phyloP scores from a whole-genome alignment of 2,113 vertebrate genomes.

The Chloropsis cyanopogon region DNA sequence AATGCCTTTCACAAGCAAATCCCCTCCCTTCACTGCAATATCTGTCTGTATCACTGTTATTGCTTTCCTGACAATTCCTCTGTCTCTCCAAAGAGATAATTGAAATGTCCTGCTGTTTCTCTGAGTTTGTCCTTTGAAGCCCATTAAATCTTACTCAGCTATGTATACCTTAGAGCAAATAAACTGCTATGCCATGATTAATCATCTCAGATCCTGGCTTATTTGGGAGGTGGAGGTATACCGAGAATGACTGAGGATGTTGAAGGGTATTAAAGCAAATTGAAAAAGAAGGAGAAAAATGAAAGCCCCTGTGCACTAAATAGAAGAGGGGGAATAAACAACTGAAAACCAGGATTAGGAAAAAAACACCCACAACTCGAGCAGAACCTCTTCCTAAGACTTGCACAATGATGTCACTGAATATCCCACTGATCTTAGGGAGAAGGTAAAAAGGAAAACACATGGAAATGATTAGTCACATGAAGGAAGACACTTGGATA shows the following conservation, averaged over 20 bases:
- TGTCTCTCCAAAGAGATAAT: neutral
- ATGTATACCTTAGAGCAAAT: slow-evolving; percentile 16
- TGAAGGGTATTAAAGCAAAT: slow-evolving; percentile 4
- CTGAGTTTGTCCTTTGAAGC: neutral
- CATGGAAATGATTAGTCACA: neutral
- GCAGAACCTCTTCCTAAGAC: neutral
- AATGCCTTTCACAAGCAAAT: neutral
- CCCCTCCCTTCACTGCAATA: neutral
- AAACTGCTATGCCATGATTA: neutral
- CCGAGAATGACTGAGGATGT: neutral
- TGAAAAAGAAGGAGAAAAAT: slow-evolving; percentile 3
- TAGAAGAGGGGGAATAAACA: neutral
- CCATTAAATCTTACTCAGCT: slow-evolving; percentile 11
- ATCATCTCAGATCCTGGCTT: neutral
- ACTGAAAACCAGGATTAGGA: neutral
- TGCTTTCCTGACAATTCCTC: neutral
- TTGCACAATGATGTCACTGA: neutral
- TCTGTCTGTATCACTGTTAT: neutral
- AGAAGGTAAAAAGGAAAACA: neutral
- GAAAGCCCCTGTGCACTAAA: neutral
- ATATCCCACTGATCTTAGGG: neutral
- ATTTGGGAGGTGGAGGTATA: neutral
- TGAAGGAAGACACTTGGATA: neutral
- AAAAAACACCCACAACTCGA: neutral
- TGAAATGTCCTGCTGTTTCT: neutral